Base-by-base conservation (phyloP, 2,797 vertebrate genomes). In the Distichodus sexfasciatus region DNA sequence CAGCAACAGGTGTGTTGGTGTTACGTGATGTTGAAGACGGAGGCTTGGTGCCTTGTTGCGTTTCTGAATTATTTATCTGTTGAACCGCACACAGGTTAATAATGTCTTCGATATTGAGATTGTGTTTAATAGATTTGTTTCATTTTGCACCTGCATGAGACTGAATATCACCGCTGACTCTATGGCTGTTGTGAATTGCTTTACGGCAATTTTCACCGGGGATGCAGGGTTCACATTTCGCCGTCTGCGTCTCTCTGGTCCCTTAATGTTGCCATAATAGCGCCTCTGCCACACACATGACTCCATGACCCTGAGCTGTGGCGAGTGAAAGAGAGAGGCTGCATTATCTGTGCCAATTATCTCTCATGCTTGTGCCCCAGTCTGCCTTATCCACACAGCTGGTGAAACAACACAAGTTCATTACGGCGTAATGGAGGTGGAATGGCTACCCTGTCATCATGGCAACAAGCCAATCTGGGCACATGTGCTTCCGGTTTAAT, bases 371-470 rank as follows among this genome's bases (percentile, higher is more conserved):
- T n/a, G 3, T 50, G 29, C 35, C 78, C 67, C 74, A 67, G 75
- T 79, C 68, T 69, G 69, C 17, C 72, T 9, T 43, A 73, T 48
- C 7, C 44, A 48, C 35, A 57, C 35, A 47, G 15, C 23, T 24
- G 12, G 17, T 40, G 43, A 72, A 68, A 72, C 54, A 41, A 72
- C 77, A 74, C 78, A 61, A 71, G 76, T 67, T 75, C 72, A 66
- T 3, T 69, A 71, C 23, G 5, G 23, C 26, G 61, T 83, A 82
- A 81, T 59, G 8, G 63, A 19, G 24, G 64, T 50, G 11, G 40
- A 80, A 66, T 71, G 68, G 40, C 46, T 6, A 12, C 15, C 6
- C 81, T 83, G 75, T 84, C 81, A 83, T 83, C 76, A 75, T 31
- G 41, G 69, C 75, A 82, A 72, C 76, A 78, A 79, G 67, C 80